Percentiles rank a stretch among this genome's conserved stretches.
phyloP scores from a whole-genome alignment of 1,140 invertebrate species.

The Philotrypesis tridentata region DNA sequence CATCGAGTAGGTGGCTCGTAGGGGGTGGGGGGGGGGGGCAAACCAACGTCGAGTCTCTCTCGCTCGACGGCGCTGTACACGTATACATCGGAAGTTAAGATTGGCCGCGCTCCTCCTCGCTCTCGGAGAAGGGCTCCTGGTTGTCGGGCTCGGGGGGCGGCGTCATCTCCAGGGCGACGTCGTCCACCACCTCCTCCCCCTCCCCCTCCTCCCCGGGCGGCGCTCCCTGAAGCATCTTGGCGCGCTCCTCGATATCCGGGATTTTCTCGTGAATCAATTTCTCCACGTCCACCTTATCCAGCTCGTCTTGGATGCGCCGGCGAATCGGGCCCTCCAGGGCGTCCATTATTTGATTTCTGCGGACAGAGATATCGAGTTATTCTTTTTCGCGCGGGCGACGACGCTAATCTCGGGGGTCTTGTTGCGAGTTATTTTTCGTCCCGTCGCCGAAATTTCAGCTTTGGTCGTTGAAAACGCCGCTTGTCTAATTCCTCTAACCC shows the following conservation, averaged over 20 bases:
- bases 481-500: too few relatives aligned
- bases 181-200: conserved; percentile 63
- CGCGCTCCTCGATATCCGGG: conserved; percentile 78
- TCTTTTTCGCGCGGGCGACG: too few relatives aligned
- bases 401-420: too few relatives aligned
- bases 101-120: conserved; percentile 68
- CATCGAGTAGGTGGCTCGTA: too few relatives aligned
- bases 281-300: conserved; percentile 83
- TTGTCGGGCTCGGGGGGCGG: conserved; percentile 57
- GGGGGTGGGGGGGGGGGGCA: too few relatives aligned
- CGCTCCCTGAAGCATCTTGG: conserved; percentile 62
- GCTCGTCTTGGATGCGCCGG: conserved; percentile 79
- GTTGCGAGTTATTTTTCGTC: too few relatives aligned
- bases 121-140: conserved; percentile 66
- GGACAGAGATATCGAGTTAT: too few relatives aligned
- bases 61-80: not conserved
- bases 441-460: too few relatives aligned
- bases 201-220: conserved; percentile 60
- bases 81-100: not conserved
- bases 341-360: conserved; percentile 86
- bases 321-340: conserved; percentile 84
- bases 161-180: conserved; percentile 57
- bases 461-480: too few relatives aligned
- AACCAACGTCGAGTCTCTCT: not conserved
- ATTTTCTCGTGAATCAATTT: conserved; percentile 80